Base-by-base conservation (phyloP, 2,113 vertebrate species). In the Coregonus clupeaformis region DNA sequence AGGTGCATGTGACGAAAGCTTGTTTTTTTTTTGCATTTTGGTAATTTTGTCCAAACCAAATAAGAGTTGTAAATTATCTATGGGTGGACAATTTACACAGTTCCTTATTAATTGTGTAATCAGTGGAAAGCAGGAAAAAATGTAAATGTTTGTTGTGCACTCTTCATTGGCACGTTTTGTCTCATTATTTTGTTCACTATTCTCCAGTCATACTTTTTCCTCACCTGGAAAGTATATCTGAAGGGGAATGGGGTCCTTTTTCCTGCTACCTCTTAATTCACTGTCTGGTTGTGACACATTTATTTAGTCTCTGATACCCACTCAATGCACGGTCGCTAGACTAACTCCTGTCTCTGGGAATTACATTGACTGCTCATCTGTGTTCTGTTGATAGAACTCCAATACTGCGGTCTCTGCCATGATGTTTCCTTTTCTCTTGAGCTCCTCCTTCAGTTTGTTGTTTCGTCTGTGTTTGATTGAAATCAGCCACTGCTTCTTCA, bases 1-100 rank as follows among this genome's bases (percentile, higher is more conserved):
- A 76, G 47, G n/a, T 79, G 82, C 82, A 82, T 86, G 82, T 66
- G 3, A 12, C 6, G 25, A 47, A 78, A 29, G 74, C 64, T 69
- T 47, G 22, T 73, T 32, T 80, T 65, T 20, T 59, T 60, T 60
- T 60, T 11, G 57, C 57, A 60, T 60, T 22, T 60, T 60, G 7
- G 57, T 24, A 75, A 74, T 85, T 78, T 76, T 72, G 68, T 60
- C 16, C 5, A 60, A 6, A 77, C 69, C 68, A 62, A 59, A 27
- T 79, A 29, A 68, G 27, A 42, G 36, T 42, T 52, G 36, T 68
- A 52, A 36, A 29, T 75, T 79, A 60, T 68, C 77, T 73, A 13
- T 20, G 24, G 77, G 78, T 79, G 32, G 78, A 72, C 74, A 75
- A 75, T 70, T 69, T 25, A 60, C 71, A 47, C 67, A 70, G 72